Percentiles rank a stretch among this genome's conserved stretches.
These are phyloP conservation scores for Ceryle rudis DNA, from an alignment of 2,797 vertebrate genomes.

Conservation along the genomic window DNA sequence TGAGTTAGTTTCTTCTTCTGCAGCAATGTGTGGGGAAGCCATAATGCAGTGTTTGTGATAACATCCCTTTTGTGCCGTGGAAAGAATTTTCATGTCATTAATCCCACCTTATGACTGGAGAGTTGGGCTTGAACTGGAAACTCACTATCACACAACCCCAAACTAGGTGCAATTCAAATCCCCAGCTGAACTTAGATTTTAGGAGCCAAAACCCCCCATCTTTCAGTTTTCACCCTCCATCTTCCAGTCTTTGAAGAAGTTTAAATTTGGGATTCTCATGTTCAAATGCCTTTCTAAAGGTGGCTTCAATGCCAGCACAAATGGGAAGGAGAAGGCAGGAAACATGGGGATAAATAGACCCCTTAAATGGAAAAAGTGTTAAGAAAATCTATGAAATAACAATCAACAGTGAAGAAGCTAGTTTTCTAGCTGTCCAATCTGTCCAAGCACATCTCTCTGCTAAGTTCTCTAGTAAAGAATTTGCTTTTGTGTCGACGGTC, in stretches of 20 bases:
- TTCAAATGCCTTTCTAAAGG: background rate
- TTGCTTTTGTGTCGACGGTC: background rate
- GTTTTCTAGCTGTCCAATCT: background rate
- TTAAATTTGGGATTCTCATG: constrained; percentile 20
- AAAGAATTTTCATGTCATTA: constrained; percentile 55
- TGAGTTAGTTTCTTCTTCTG: constrained; percentile 29
- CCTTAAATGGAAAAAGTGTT: background rate
- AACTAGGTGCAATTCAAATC: constrained; percentile 50
- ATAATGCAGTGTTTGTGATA: constrained; percentile 43
- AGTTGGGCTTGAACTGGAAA: constrained; percentile 47
- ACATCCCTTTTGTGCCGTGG: constrained; percentile 45
- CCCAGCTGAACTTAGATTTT: constrained; percentile 46
- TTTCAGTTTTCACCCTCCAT: constrained; percentile 17
- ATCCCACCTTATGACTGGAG: constrained; percentile 50
- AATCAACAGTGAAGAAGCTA: background rate
- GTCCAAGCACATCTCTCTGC: background rate
- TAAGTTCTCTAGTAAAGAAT: background rate
- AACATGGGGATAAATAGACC: background rate
- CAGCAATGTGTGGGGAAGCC: constrained; percentile 50
- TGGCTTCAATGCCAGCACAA: constrained; percentile 11
- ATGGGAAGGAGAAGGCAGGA: background rate
- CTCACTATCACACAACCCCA: constrained; percentile 20
- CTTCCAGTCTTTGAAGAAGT: constrained; percentile 31
- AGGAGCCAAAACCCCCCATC: constrained; percentile 1
- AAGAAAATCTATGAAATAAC: background rate